phyloP scores from a whole-genome alignment of 2,113 vertebrate species.

The Mustelus asterias region DNA sequence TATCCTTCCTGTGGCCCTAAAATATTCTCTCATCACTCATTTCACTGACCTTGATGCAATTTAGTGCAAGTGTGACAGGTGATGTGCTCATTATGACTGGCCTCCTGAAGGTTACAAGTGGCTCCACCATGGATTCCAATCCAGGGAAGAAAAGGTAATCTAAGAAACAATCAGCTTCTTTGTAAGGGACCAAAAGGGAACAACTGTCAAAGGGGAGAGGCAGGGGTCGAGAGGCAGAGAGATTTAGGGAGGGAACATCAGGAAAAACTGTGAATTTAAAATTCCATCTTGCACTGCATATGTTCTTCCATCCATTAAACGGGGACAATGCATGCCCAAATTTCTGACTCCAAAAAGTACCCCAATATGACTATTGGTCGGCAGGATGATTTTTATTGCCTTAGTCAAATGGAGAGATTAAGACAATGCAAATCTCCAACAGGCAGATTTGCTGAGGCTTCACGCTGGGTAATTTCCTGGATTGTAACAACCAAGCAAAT shows the following conservation, averaged over 20 bases:
- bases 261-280: neutral
- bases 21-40: neutral
- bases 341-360: neutral
- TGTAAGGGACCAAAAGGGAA: neutral
- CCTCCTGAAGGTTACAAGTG: neutral
- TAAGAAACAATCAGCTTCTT: neutral
- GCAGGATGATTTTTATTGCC: neutral
- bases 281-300: neutral
- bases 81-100: neutral
- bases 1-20: neutral
- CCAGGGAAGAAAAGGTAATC: neutral
- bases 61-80: neutral
- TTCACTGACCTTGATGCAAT: neutral
- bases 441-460: no score
- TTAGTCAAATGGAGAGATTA: neutral
- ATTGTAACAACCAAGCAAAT: no score
- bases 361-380: neutral
- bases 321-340: neutral
- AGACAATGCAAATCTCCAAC: no score
- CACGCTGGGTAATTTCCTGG: no score
- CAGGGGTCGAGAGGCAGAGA: neutral
- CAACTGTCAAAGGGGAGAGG: no score
- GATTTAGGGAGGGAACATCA: neutral
- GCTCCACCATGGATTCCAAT: neutral
- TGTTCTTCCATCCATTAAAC: neutral